A percentile compares a stretch with the other conserved stretches of the same genome.
Evolutionary conservation across 2,888 invertebrate species (phyloP).

Genomic region (Napeogenes sylphis): DNA sequence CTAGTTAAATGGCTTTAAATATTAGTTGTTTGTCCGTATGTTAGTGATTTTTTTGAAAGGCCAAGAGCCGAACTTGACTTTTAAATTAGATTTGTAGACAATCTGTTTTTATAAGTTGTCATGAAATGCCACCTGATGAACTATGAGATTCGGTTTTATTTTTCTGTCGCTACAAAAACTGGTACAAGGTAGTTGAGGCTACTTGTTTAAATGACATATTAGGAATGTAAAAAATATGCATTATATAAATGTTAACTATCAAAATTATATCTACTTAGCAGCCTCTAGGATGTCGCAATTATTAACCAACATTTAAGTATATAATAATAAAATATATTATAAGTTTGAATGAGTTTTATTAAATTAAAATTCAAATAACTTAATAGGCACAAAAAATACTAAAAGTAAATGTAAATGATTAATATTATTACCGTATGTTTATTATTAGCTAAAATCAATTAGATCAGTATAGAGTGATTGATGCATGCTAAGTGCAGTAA

Average conservation of each 20-base stretch:
- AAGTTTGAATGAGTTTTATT: no score
- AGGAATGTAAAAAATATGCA: background rate
- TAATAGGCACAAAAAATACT: background rate
- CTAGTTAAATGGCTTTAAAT: background rate
- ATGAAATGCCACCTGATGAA: conserved; percentile 20
- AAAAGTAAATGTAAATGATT: no score
- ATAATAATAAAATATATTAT: no score
- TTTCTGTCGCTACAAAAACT: conserved; percentile 25
- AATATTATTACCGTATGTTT: no score
- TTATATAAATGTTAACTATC: background rate
- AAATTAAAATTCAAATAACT: conserved; percentile 3
- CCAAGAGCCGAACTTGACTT: background rate
- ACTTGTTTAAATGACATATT: background rate
- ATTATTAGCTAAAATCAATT: no score
- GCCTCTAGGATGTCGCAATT: no score
- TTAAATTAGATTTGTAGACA: conserved; percentile 3
- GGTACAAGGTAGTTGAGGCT: conserved; percentile 20
- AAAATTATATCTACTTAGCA: no score
- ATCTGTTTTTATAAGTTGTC: background rate
- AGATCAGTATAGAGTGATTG: no score
- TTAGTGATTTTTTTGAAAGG: background rate
- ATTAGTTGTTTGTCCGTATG: background rate
- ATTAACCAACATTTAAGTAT: no score
- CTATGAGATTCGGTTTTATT: conserved; percentile 18
- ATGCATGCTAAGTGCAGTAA: background rate